Evolutionary conservation across 2,888 invertebrate species (phyloP).

Genomic region (Amblyjoppa fuscipennis): DNA sequence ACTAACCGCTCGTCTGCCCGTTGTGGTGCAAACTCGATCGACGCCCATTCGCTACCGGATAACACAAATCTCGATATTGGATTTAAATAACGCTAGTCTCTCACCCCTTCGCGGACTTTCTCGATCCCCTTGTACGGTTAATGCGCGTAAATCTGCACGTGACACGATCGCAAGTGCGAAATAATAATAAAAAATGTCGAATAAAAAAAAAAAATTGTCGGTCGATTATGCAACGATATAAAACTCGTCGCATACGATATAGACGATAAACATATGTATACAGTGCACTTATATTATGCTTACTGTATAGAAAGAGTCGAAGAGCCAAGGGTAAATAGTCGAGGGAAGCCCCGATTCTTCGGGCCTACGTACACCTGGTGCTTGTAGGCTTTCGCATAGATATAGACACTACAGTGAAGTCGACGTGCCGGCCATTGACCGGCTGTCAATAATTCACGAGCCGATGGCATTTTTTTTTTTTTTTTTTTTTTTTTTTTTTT

Average conservation of each 20-base stretch:
- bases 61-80: conserved; percentile 58
- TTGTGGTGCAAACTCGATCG: conserved; percentile 52
- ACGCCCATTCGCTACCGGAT: conserved; percentile 60
- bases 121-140: conserved; percentile 18
- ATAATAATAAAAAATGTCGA: not conserved
- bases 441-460: not conserved
- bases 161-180: conserved; percentile 16
- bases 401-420: not conserved
- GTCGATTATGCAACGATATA: conserved; percentile 37
- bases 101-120: not conserved
- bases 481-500: not conserved
- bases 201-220: not conserved
- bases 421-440: conserved; percentile 24
- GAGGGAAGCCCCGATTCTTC: conserved; percentile 78
- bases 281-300: conserved; percentile 12
- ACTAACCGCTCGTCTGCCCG: conserved; percentile 34
- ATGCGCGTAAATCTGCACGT: conserved; percentile 31
- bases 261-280: conserved; percentile 10
- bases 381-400: conserved; percentile 76
- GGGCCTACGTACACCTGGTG: conserved; percentile 55
- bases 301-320: conserved; percentile 9
- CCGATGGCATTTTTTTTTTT: not conserved
- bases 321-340: conserved; percentile 74
- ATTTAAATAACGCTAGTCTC: conserved; percentile 46
- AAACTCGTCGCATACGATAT: conserved; percentile 5